Evolutionary conservation across 2,888 invertebrate genomes (phyloP), one percentile per base, ranked within the genome.

Genomic region (Epinotia bilunana): DNA sequence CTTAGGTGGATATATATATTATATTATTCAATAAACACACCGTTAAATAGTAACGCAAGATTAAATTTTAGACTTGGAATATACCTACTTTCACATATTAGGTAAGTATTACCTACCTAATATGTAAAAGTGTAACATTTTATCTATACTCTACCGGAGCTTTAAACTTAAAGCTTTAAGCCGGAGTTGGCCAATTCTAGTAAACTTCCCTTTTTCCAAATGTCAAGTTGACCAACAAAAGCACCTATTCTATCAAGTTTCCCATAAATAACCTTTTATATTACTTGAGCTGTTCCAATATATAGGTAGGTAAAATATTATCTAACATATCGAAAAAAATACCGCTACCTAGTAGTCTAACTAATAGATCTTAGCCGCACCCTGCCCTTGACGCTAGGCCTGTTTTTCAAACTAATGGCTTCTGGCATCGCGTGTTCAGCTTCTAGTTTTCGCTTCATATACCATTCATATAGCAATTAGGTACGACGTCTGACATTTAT

Each of bases 351-450:
- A 68, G 63, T 62, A 49, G 53, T 33, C 33, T 39, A 39, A 39
- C 61, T 71, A 75, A 75, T 75, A 72, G 71, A 75, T 72, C 75
- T 71, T 28, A 67, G 75, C 67, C 65, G 20, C 58, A 23, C 75
- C 75, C 71, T 72, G 75, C 57, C 75, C 57, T 72, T 72, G 75
- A 62, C 61, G 71, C 64, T 53, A 70, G 58, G 55, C 61, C 67
- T 57, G 62, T 75, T 75, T 73, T 75, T 75, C 65, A 65, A 67
- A 65, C 57, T 75, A 72, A 72, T 72, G 71, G 65, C 55, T 75
- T 64, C 55, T 72, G 72, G 39, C 55, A 75, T 75, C 61, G 75
- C 75, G 75, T 75, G 75, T 61, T 67, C 33, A 28, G 67, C 65
- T 60, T 71, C 71, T 18, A 74, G 62, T 43, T 53, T 71, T 72